Base-by-base conservation (phyloP, 2,797 vertebrate species). In the Spinus olivaceus region DNA sequence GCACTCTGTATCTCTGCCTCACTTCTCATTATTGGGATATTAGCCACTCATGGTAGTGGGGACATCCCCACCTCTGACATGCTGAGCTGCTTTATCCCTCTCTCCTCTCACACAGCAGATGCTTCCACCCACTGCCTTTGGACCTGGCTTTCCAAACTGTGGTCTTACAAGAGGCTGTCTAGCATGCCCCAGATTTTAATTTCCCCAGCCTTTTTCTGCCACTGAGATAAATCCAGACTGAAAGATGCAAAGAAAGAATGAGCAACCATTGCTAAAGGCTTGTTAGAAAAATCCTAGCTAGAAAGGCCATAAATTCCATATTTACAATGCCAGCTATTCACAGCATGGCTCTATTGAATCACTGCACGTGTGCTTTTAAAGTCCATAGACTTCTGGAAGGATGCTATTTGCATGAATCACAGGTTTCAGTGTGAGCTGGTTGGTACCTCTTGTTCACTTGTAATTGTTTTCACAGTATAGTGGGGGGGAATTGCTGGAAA, bases 361-460 rank as follows among this genome's bases (percentile, higher is more conserved):
- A 33, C 53, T 74, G 86, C 71, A 89, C 10, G 4, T 59, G 86
- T 81, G 79, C 60, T 95, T 95, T 95, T 71, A 78, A 92, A 91
- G 92, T 56, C 73, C 37, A 81, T 8, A 63, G 82, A 76, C 80
- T 96, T 94, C 95, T 88, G 69, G 82, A 94, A 94, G 77, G 89
- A 81, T 0, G 1, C 54, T 64, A 66, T 92, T 69, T 76, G 37
- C 63, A 79, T 91, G 92, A 95, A 92, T 91, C 80, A 91, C 59
- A 78, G 42, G 69, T 90, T 93, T 88, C 73, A 47, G 41, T 70
- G 56, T 39, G 46, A 88, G 66, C 80, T 81, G 51, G 87, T 69
- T 2, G 17, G 51, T 92, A 35, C 30, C 85, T 90, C 77, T 86
- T 39, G 51, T 92, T 94, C 82, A 60, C 18, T 84, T 77, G 41